A percentile compares a stretch with the other conserved stretches of the same genome.
phyloP scores from a whole-genome alignment of 2,888 invertebrate species.

The Adelphocoris suturalis region DNA sequence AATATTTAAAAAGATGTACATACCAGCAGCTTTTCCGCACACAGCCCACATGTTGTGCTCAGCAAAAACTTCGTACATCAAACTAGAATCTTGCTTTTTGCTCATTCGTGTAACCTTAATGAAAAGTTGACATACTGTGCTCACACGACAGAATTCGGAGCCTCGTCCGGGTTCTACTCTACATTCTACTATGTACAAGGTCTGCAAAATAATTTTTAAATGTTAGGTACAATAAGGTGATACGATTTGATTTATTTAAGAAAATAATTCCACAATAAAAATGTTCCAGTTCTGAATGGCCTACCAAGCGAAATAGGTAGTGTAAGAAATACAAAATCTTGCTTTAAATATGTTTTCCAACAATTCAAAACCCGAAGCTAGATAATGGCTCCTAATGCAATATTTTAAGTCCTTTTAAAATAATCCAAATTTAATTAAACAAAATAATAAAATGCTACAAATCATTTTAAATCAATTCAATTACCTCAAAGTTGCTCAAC shows the following conservation, averaged over 20 bases:
- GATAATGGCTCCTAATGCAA: too few species aligned
- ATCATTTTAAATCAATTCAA: neutral
- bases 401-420: too few species aligned
- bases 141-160: conserved; percentile 92
- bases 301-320: too few species aligned
- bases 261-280: too few species aligned
- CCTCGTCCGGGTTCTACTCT: conserved; percentile 89
- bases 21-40: conserved; percentile 90
- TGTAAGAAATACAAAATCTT: too few species aligned
- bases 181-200: conserved; percentile 89
- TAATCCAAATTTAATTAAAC: too few species aligned
- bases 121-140: conserved; percentile 91
- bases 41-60: conserved; percentile 95
- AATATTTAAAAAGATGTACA: neutral
- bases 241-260: too few species aligned
- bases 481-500: conserved; percentile 88
- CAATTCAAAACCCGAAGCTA: too few species aligned
- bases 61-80: conserved; percentile 96
- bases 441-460: too few species aligned
- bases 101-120: conserved; percentile 84
- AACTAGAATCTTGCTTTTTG: conserved; percentile 79
- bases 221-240: neutral
- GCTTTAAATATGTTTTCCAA: too few species aligned
- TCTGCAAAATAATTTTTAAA: conserved; percentile 79
- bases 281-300: too few species aligned